Base-by-base conservation (phyloP, 2,888 invertebrate genomes). In the Oligia fasciuncula region DNA sequence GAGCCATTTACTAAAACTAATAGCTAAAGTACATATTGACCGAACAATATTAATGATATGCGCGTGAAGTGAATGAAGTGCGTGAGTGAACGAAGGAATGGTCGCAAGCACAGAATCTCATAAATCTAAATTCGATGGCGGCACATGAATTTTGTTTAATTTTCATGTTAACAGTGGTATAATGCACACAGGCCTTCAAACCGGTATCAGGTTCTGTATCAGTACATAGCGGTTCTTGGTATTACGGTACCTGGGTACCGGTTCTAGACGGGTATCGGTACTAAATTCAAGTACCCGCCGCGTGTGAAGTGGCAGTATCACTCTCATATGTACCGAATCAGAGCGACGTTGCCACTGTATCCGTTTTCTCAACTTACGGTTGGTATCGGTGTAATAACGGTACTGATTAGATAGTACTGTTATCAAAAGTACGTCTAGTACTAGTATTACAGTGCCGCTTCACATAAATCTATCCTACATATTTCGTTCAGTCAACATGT, bases 1-100 rank as follows among this genome's bases (percentile, higher is more conserved):
- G 63, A 79, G 60, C 76, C 4, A 73, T 74, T 77, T 35, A 68
- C 29, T 82, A 83, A 68, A 76, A 40, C 40, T 75, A 72, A 57
- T 40, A 49, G 69, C 57, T 80, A 60, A 23, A 71, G 14, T 71
- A 85, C 76, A 79, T 35, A 67, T 73, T 67, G 80, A 69, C 70
- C 69, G 68, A 75, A 74, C 46, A 43, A 54, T 0, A 51, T 65
- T 72, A 13, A 49, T 29, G 29, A 17, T 63, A n/a, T n/a, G n/a
- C n/a, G n/a, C n/a, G n/a, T n/a, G n/a, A n/a, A n/a, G n/a, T n/a
- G 1, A 29, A 1, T 29, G 29, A 29, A 29, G 29, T 29, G 29
- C 19, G 13, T 11, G 9, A 63, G n/a, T 54, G 9, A 65, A 65
- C 35, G 23, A 60, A 70, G 29, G 17, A 29, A 51, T 51, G n/a